These are phyloP conservation scores for Corythoichthys intestinalis DNA, from an alignment of 2,113 vertebrate genomes.

Conservation along the genomic window DNA sequence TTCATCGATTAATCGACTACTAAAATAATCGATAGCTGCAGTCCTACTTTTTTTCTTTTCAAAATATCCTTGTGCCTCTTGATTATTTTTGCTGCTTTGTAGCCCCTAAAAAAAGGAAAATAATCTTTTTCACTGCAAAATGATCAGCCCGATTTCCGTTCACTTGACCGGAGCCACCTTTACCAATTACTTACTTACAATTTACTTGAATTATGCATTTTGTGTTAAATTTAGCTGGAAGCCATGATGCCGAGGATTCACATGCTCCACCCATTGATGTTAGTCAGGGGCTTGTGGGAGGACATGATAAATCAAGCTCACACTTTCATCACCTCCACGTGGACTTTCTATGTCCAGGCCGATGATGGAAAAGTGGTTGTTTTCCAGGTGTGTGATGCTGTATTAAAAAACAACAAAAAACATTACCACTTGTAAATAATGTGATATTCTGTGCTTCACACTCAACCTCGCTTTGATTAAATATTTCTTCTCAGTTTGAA, in stretches of 20 bases:
- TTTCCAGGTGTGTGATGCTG: constrained; percentile 85
- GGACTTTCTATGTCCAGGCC: constrained; percentile 97
- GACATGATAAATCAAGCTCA: constrained; percentile 94
- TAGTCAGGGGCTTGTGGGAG: constrained; percentile 91
- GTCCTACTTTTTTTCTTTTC: no score
- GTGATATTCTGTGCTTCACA: constrained; percentile 66
- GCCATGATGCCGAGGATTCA: constrained; percentile 94
- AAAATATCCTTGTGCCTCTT: no score
- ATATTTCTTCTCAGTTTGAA: constrained; percentile 78
- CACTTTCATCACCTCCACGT: constrained; percentile 89
- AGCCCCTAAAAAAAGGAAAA: no score
- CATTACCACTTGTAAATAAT: not conserved
- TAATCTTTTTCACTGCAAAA: no score
- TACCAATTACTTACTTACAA: no score
- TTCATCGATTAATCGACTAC: no score
- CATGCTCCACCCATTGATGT: constrained; percentile 85
- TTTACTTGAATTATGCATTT: no score
- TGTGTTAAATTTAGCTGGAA: constrained; percentile 74
- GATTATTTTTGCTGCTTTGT: no score
- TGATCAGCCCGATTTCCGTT: no score
- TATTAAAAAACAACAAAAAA: not conserved
- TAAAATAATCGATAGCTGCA: no score
- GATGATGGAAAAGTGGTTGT: constrained; percentile 95
- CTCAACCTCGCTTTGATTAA: constrained; percentile 82
- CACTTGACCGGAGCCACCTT: no score